Evolutionary conservation across 35 echinoderm and acorn worm genomes (phyloP).

Genomic region (Anneissia japonica): DNA sequence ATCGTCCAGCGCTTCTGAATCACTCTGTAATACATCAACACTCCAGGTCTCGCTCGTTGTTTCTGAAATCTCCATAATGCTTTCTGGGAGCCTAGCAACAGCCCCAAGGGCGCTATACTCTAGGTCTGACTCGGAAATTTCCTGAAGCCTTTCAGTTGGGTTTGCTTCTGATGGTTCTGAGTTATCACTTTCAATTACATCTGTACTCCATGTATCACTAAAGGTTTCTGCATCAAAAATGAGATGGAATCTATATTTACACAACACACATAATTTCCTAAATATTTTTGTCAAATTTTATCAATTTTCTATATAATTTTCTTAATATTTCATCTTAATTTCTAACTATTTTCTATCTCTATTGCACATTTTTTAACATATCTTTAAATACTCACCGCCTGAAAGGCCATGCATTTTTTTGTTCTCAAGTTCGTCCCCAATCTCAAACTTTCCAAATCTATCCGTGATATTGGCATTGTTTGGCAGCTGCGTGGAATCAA

Average conservation of each 20-base stretch:
- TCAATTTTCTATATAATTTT: too few species aligned
- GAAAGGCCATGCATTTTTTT: background rate
- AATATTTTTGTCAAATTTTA: too few species aligned
- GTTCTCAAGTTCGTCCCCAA: slow-evolving; percentile 63
- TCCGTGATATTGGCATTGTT: slow-evolving; percentile 95
- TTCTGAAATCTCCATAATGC: slow-evolving; percentile 47
- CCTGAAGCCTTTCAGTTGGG: slow-evolving; percentile 83
- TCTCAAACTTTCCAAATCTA: slow-evolving; percentile 97
- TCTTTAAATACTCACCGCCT: background rate
- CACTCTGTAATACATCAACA: slow-evolving; percentile 80
- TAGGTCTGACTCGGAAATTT: slow-evolving; percentile 71
- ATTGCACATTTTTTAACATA: too few species aligned
- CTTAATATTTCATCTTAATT: slow-evolving; percentile 1
- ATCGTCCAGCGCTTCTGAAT: slow-evolving; percentile 59
- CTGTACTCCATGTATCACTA: slow-evolving; percentile 96
- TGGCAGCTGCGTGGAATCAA: slow-evolving; percentile 77
- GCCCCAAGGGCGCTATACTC: slow-evolving; percentile 29
- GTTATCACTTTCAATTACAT: slow-evolving; percentile 85
- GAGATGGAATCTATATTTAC: too few species aligned
- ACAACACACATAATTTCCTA: too few species aligned
- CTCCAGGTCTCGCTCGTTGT: slow-evolving; percentile 97
- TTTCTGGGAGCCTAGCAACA: slow-evolving; percentile 20
- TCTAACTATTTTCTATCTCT: too few species aligned
- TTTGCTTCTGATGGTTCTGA: slow-evolving; percentile 74
- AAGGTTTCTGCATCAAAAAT: slow-evolving; percentile 36